A percentile compares a stretch with the other conserved stretches of the same genome.
phyloP scores from a whole-genome alignment of 2,113 vertebrate genomes.

The western clawed frog (Xenopus tropicalis) region UCB_Xtro_10.0 CM004449.2:110846501-110847000 shows the following conservation, averaged over 20 bases:
- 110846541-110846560: too few species aligned
- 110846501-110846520: too few species aligned
- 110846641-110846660: background rate
- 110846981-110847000: too few species aligned
- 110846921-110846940: too few species aligned
- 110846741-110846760: slow-evolving; percentile 18
- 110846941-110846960: too few species aligned
- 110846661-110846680: background rate
- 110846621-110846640: background rate
- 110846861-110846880: too few species aligned
- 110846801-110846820: background rate
- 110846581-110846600: too few species aligned
- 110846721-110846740: slow-evolving; percentile 44
- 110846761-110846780: slow-evolving; percentile 38
- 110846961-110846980: too few species aligned
- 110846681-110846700: slow-evolving; percentile 16
- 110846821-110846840: background rate
- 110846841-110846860: background rate
- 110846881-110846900: background rate
- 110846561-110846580: too few species aligned
- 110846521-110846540: too few species aligned
- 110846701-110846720: slow-evolving; percentile 39
- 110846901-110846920: too few species aligned
- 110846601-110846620: too few species aligned
- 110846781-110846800: slow-evolving; percentile 37